Conservation (phyloP, 2,797 vertebrate species). For the Carapus acus region DNA sequence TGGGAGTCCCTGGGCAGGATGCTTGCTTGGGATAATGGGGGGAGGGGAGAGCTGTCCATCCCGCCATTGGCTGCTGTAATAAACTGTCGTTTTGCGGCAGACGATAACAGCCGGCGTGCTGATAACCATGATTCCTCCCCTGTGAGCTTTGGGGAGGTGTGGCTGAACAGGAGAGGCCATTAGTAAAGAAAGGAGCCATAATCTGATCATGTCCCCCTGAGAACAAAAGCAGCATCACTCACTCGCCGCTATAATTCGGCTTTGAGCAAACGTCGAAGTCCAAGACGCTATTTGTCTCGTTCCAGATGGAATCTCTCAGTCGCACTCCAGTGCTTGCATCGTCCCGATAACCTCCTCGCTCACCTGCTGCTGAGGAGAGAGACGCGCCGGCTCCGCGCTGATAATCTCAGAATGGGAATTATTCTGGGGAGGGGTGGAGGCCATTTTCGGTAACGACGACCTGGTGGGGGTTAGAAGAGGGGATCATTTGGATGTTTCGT, state of each 20-base stretch:
- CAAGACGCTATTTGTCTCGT: conserved; percentile 24
- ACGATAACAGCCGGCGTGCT: too few relatives aligned
- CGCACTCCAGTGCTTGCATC: conserved; percentile 17
- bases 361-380: conserved; percentile 5
- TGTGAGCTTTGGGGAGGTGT: conserved; percentile 26
- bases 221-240: conserved; percentile 44
- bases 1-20: too few relatives aligned
- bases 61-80: too few relatives aligned
- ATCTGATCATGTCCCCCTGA: conserved; percentile 57
- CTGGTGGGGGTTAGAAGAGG: conserved; percentile 4
- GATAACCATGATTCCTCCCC: conserved; percentile 29
- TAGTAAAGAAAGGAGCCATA: conserved; percentile 50
- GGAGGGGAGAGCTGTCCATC: too few relatives aligned
- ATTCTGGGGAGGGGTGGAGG: conserved; percentile 16
- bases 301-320: conserved; percentile 21
- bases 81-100: too few relatives aligned
- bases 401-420: conserved; percentile 14
- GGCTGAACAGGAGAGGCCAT: conserved; percentile 39
- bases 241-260: conserved; percentile 36
- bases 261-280: conserved; percentile 19
- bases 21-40: too few relatives aligned
- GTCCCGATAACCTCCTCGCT: conserved; percentile 15
- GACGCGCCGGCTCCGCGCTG: conserved; percentile 1
- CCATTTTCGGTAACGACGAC: conserved; percentile 16
- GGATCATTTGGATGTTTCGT: too few relatives aligned